Evolutionary conservation across 1,140 invertebrate species (phyloP), one percentile per base, ranked within the genome.

Genomic region (Drosophila subpulchrella): DNA sequence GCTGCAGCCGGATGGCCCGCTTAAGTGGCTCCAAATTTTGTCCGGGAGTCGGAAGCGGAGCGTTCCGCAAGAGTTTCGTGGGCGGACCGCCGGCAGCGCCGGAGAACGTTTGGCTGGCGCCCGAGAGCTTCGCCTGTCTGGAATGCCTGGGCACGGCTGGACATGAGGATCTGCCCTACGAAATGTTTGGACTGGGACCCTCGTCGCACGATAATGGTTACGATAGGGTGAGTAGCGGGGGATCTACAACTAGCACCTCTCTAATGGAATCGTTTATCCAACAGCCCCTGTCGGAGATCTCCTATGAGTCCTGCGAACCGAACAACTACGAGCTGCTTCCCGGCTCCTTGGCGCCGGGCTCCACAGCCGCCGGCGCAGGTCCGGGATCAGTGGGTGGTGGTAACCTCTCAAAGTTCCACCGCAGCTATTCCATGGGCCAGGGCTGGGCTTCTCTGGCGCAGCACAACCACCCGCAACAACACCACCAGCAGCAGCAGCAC

Each of bases 51-150:
- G 32, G 41, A 0, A n/a, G 50, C 0, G 66, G 62, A 6, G 78
- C 88, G 0, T 85, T 80, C 44, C 88, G 91, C 0, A 92, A 92
- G 27, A 91, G 90, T 15, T 91, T 91, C 17, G 77, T 83, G 0
- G 79, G 84, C 4, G 75, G 75, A 5, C 92, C 93, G 0, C 91
- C 93, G 4, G 38, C 70, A 3, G 72, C 81, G 30, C 80, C 84
- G 8, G 93, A 93, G 46, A 93, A 93, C 42, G 72, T 93, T 12
- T 94, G 94, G 94, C 84, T 93, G 67, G 94, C 95, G 0, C 94
- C 94, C 3, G 95, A 95, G 2, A 95, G 95, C 0, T 97, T 97
- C 91, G 96, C 97, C 73, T 97, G 96, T 78, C 89, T 97, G 20
- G 93, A 95, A 75, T 94, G 96, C 1, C 91, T 97, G 11, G 96